Evolutionary conservation across 2,797 vertebrate species (phyloP).

Genomic region (Silurus aristotelis): DNA sequence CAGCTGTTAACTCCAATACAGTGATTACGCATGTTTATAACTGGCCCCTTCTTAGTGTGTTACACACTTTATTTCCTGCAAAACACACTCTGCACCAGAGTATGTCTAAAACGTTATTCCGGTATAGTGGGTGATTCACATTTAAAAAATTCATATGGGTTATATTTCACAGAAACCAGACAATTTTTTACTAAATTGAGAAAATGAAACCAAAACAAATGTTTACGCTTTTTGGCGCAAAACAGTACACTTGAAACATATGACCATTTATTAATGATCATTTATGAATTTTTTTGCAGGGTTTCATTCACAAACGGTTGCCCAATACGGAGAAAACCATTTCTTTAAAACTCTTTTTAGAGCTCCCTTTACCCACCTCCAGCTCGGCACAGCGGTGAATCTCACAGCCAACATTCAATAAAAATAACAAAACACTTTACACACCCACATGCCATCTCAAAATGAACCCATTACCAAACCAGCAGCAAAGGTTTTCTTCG

Average conservation of each 20-base stretch:
- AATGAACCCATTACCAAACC: not conserved
- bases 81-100: not conserved
- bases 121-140: not conserved
- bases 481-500: not conserved
- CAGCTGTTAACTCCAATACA: not conserved
- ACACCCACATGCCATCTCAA: not conserved
- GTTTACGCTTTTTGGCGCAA: not conserved
- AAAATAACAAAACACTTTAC: not conserved
- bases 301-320: not conserved
- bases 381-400: not conserved
- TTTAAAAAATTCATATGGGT: not conserved
- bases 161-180: not conserved
- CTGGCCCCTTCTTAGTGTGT: not conserved
- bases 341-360: not conserved
- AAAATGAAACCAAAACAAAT: not conserved
- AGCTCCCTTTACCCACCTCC: not conserved
- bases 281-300: not conserved
- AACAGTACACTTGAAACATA: too few relatives aligned
- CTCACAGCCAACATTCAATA: not conserved
- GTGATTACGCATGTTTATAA: conserved; percentile 27
- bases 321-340: not conserved
- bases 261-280: not conserved
- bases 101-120: not conserved
- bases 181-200: not conserved
- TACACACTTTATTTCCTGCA: not conserved